A percentile compares a stretch with the other conserved stretches of the same genome.
Evolutionary conservation across 2,113 vertebrate species (phyloP).

Genomic region (Cacatua alba): DNA sequence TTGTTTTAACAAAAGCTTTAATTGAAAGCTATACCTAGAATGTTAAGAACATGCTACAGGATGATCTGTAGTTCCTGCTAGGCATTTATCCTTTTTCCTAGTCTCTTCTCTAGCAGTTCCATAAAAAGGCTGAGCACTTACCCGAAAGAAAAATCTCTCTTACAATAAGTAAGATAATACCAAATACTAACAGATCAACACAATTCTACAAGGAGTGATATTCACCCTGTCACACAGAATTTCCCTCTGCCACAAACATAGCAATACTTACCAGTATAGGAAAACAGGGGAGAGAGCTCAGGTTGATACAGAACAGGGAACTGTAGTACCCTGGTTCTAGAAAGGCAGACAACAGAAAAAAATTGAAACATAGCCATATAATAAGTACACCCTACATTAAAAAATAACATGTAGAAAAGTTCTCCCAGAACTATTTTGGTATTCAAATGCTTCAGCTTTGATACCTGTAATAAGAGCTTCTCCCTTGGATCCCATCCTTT

Average conservation of each 20-base stretch:
- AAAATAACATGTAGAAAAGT: not conserved
- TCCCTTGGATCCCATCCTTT: fast-evolving
- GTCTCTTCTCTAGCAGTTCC: not conserved
- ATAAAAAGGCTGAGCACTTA: not conserved
- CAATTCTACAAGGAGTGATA: not conserved
- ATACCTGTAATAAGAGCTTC: fast-evolving
- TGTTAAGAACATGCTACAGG: not conserved
- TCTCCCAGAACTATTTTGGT: not conserved
- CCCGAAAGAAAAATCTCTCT: not conserved
- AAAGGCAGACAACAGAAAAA: not conserved
- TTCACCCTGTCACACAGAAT: not conserved
- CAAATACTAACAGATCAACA: not conserved
- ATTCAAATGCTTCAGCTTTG: not conserved
- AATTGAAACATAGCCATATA: not conserved
- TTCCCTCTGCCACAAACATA: not conserved
- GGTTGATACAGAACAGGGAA: not conserved
- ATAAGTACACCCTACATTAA: not conserved
- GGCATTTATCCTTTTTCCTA: not conserved
- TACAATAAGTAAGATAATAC: not conserved
- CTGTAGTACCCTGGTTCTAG: not conserved
- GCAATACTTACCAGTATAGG: not conserved
- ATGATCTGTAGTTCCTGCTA: not conserved
- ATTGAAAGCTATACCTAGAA: not conserved
- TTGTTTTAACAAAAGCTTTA: not conserved
- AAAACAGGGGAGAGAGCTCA: not conserved